Base-by-base conservation (phyloP, 2,888 invertebrate genomes). In the Aplocera efformata region DNA sequence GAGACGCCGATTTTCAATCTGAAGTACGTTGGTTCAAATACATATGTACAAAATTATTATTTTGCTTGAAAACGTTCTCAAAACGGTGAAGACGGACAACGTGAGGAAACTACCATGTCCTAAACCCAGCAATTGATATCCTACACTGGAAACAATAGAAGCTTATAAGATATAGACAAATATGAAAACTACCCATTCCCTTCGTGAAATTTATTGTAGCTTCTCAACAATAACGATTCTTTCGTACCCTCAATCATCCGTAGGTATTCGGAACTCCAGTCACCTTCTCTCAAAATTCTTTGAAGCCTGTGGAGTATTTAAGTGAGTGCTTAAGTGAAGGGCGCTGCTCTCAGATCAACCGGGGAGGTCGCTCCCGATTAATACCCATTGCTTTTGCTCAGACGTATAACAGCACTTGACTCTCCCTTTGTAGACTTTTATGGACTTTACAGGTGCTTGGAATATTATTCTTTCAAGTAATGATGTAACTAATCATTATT, bases 221-320 rank as follows among this genome's bases (percentile, higher is more conserved):
- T 44, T 47, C 46, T 46, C 53, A 48, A 48, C 47, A 40, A 47
- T 34, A 24, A 44, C 40, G 44, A 44, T 48, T 47, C 42, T 48
- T 37, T 32, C 28, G 21, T 42, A 34, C 32, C 40, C 41, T 42
- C 13, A 40, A 44, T 11, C 36, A 29, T 35, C 50, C 25, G 22
- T 59, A 55, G 48, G 56, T 58, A 63, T 61, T 63, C 59, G 27
- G 47, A 50, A 58, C 56, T 60, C 43, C 56, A 59, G 62, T 27
- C 17, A 59, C 43, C 57, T 46, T 55, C 52, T 53, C 58, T 63
- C 54, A 50, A 63, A 51, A 51, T 56, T 62, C 77, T 81, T 81
- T 82, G 81, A 80, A 72, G 67, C 63, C 59, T 53, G 57, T 71
- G 48, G 61, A 82, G 76, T 72, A 60, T 68, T 72, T 75, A 77